Percentiles rank a stretch among this genome's conserved stretches.
Conservation (phyloP, 1,140 invertebrate genomes). For the Drosophila lini region DNA sequence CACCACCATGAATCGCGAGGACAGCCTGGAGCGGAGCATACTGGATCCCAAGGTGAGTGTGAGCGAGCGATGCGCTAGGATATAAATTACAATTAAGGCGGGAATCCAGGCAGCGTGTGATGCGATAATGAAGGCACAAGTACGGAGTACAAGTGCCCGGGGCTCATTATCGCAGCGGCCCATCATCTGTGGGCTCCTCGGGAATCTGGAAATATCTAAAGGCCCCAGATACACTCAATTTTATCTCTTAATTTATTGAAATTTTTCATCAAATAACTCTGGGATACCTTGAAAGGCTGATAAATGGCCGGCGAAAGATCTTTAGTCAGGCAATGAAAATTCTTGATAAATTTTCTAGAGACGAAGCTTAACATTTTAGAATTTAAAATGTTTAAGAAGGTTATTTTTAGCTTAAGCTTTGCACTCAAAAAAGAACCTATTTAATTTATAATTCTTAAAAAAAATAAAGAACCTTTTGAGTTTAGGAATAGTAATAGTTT, state of each 20-base stretch:
- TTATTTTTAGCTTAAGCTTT: not conserved
- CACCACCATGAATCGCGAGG: slow-evolving; percentile 79
- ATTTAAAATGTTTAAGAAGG: not conserved
- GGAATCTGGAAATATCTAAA: slow-evolving; percentile 6
- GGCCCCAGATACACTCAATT: not conserved
- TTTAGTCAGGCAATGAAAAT: slow-evolving; percentile 18
- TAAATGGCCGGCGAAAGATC: slow-evolving; percentile 12
- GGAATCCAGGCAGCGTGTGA: slow-evolving; percentile 12
- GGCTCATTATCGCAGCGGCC: slow-evolving; percentile 10
- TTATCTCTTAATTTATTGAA: slow-evolving; percentile 46
- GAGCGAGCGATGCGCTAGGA: slow-evolving; percentile 12
- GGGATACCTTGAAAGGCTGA: slow-evolving; percentile 33
- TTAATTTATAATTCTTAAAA: too few species aligned
- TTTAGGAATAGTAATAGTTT: too few species aligned
- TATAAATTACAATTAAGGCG: slow-evolving; percentile 71
- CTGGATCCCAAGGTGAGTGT: slow-evolving; percentile 83
- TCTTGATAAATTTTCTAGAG: slow-evolving; percentile 2
- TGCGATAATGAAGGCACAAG: slow-evolving; percentile 44
- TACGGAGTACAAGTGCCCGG: slow-evolving; percentile 9
- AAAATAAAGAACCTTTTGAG: too few species aligned
- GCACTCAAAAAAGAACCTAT: too few species aligned
- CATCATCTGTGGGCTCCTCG: slow-evolving; percentile 4
- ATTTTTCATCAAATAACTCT: slow-evolving; percentile 35
- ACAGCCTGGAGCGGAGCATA: slow-evolving; percentile 80
- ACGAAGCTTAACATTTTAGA: not conserved